Percentiles rank a stretch among this genome's conserved stretches.
phyloP scores from a whole-genome alignment of 2,113 vertebrate species.

The Onychorhynchus coronatus region DNA sequence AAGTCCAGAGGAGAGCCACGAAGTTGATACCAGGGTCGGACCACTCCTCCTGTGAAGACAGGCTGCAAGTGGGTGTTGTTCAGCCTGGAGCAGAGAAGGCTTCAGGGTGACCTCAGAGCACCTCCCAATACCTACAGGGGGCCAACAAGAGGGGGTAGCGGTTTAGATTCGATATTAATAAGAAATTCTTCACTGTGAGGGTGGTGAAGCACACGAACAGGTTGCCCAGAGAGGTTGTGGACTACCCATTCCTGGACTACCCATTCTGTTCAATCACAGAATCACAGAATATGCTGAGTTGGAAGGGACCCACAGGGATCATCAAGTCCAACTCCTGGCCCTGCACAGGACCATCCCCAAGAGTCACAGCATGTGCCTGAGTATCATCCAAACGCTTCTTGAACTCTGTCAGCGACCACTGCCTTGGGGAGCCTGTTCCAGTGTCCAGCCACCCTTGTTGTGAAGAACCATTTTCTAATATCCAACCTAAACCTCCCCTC shows the following conservation, averaged over 20 bases:
- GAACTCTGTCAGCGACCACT: background rate
- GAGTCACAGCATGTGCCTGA: background rate
- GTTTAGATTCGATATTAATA: background rate
- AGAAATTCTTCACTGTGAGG: background rate
- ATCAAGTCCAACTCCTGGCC: background rate
- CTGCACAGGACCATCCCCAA: background rate
- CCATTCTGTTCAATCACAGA: background rate
- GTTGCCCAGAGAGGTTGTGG: rapidly evolving
- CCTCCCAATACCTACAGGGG: background rate
- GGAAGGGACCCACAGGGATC: background rate
- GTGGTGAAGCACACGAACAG: background rate
- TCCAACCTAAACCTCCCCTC: background rate
- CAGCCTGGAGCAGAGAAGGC: background rate
- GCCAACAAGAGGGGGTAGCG: background rate
- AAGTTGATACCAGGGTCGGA: background rate
- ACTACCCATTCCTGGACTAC: background rate
- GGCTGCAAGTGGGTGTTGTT: background rate
- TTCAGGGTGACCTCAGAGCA: background rate
- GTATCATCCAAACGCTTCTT: background rate
- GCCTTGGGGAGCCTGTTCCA: background rate
- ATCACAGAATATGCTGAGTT: background rate
- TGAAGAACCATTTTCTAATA: background rate
- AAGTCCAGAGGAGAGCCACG: background rate
- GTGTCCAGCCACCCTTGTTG: background rate
- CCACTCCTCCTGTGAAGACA: background rate